Evolutionary conservation across 2,113 vertebrate species (phyloP).

Genomic region (Malurus elegans): DNA sequence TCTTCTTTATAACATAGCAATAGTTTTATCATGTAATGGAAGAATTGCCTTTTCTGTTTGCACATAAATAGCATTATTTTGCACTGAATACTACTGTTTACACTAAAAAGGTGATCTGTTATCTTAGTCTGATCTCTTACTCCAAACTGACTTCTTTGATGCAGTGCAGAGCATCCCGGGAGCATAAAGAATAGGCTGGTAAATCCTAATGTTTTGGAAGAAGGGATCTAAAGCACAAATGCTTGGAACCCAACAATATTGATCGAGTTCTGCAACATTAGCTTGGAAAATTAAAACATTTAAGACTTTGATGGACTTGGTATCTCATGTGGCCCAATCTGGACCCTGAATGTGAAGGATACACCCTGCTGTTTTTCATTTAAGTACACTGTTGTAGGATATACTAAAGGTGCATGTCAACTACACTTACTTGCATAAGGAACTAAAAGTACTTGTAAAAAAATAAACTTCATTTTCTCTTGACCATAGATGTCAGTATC

Average conservation of each 20-base stretch:
- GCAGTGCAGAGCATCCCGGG: rapidly evolving
- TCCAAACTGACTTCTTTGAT: neutral
- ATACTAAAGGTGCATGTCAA: neutral
- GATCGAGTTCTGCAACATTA: neutral
- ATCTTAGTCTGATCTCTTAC: neutral
- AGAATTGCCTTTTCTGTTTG: neutral
- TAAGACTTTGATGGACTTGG: rapidly evolving
- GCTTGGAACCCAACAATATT: neutral
- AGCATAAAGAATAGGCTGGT: neutral
- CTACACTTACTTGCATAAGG: neutral
- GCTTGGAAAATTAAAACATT: neutral
- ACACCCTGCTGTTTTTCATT: neutral
- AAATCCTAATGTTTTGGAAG: neutral
- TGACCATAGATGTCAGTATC: neutral
- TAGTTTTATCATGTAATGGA: neutral
- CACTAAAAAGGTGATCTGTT: neutral
- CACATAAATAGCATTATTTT: neutral
- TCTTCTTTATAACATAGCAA: neutral
- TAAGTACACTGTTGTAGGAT: neutral
- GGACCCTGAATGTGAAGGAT: neutral
- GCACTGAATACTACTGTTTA: neutral
- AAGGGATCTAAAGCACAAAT: neutral
- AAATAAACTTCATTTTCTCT: neutral
- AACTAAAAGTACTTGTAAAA: neutral
- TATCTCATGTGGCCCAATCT: neutral